phyloP scores from a whole-genome alignment of 2,888 invertebrate species.

The Orthosia cruda region DNA sequence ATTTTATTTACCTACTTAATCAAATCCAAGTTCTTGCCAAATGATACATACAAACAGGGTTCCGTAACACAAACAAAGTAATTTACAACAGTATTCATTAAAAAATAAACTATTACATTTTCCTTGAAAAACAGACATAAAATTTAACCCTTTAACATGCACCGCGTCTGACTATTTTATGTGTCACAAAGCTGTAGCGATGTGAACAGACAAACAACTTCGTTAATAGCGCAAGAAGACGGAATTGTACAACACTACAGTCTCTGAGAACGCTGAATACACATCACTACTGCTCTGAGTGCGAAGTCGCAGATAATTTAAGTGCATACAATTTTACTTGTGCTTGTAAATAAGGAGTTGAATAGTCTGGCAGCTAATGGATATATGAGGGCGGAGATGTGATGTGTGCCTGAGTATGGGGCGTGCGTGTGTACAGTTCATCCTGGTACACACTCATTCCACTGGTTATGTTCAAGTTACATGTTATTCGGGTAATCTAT shows the following conservation, averaged over 20 bases:
- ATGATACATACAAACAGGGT: not conserved
- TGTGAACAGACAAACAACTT: constrained; percentile 36
- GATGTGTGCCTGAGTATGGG: not conserved
- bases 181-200: constrained; percentile 36
- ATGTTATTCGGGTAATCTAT: too few species aligned
- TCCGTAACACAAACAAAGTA: not conserved
- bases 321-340: constrained; percentile 24
- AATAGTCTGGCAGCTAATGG: constrained; percentile 13
- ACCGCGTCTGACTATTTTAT: constrained; percentile 44
- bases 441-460: too few species aligned
- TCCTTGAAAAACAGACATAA: not conserved
- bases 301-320: constrained; percentile 37
- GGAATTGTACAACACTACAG: constrained; percentile 38
- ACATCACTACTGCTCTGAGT: constrained; percentile 41
- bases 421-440: too few species aligned
- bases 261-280: constrained; percentile 27
- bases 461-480: too few species aligned
- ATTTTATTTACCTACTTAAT: too few species aligned
- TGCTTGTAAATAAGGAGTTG: constrained; percentile 24
- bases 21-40: too few species aligned
- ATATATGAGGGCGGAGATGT: constrained; percentile 11
- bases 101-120: not conserved
- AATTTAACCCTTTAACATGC: constrained; percentile 2
- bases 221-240: constrained; percentile 38
- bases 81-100: not conserved